phyloP scores from a whole-genome alignment of 2,113 vertebrate genomes.

The Antigone vipio region DNA sequence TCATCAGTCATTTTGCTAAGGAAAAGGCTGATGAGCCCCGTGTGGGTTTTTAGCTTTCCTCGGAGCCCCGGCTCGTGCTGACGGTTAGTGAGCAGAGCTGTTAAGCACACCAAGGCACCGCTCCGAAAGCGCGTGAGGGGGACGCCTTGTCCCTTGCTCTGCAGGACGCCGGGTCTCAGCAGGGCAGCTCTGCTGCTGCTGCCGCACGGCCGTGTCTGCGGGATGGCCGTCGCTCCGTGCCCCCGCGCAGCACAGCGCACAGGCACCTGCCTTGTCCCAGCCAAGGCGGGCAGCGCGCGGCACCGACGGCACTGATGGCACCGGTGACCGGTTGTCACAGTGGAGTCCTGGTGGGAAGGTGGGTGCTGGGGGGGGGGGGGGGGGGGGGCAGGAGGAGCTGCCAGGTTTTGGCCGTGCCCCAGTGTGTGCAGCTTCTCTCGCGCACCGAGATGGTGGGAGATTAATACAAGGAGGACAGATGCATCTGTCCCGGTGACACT shows the following conservation, averaged over 20 bases:
- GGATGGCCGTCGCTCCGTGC: not conserved
- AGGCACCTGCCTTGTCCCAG: not conserved
- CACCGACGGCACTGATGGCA: not conserved
- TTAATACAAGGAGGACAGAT: not conserved
- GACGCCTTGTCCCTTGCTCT: not conserved
- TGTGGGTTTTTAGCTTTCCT: not conserved
- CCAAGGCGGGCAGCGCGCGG: accelerated
- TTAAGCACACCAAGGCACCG: too few relatives aligned
- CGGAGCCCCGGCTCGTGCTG: not conserved
- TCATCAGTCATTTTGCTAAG: too few relatives aligned
- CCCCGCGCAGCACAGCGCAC: not conserved
- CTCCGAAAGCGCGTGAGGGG: too few relatives aligned
- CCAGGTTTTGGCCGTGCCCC: accelerated
- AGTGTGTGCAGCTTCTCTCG: accelerated
- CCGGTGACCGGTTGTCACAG: not conserved
- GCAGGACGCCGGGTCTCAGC: not conserved
- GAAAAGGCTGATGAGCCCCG: not conserved
- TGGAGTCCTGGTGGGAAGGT: not conserved
- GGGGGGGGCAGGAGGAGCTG: not conserved
- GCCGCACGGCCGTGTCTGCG: not conserved
- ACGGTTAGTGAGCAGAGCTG: not conserved
- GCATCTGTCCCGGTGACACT: not conserved
- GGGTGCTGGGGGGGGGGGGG: not conserved
- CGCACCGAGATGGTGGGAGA: not conserved
- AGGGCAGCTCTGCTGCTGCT: not conserved